Conservation (phyloP, 2,113 vertebrate genomes). For the Xenopus laevis region DNA sequence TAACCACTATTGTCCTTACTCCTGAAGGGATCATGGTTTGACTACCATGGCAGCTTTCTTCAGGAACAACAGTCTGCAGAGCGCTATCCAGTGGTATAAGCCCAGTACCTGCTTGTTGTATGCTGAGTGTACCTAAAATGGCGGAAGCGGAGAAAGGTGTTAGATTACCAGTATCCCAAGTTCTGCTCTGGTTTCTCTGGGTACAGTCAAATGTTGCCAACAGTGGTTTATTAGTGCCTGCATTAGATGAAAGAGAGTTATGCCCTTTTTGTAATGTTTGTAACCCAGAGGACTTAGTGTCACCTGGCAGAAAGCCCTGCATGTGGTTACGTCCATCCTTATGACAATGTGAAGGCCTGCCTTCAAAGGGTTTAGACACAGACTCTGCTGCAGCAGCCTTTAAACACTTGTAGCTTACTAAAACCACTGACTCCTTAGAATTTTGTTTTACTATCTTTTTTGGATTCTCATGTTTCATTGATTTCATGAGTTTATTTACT, state of each 20-base stretch:
- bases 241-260: conserved; percentile 57
- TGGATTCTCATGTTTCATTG: conserved; percentile 85
- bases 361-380: conserved; percentile 71
- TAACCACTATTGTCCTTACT: conserved; percentile 62
- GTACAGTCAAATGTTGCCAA: conserved; percentile 58
- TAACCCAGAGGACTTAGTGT: conserved; percentile 65
- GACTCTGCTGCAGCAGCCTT: conserved; percentile 73
- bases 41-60: conserved; percentile 53
- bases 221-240: conserved; percentile 62
- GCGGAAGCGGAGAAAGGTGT: conserved; percentile 62
- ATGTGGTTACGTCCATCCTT: conserved; percentile 69
- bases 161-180: conserved; percentile 64
- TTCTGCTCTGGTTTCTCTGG: conserved; percentile 53
- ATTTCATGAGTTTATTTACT: conserved; percentile 90
- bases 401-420: conserved; percentile 94
- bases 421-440: conserved; percentile 91
- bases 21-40: conserved; percentile 53
- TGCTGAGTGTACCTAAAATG: conserved; percentile 62
- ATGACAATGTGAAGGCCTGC: conserved; percentile 63
- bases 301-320: conserved; percentile 59
- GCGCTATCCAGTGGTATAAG: conserved; percentile 54
- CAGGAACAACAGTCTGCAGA: conserved; percentile 53
- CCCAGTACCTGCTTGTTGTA: conserved; percentile 74
- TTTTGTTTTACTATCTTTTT: conserved; percentile 89
- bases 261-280: conserved; percentile 64